A percentile compares a stretch with the other conserved stretches of the same genome.
These are phyloP conservation scores for Netelia fuscicornis DNA, from an alignment of 2,888 invertebrate genomes.

Conservation along the genomic window DNA sequence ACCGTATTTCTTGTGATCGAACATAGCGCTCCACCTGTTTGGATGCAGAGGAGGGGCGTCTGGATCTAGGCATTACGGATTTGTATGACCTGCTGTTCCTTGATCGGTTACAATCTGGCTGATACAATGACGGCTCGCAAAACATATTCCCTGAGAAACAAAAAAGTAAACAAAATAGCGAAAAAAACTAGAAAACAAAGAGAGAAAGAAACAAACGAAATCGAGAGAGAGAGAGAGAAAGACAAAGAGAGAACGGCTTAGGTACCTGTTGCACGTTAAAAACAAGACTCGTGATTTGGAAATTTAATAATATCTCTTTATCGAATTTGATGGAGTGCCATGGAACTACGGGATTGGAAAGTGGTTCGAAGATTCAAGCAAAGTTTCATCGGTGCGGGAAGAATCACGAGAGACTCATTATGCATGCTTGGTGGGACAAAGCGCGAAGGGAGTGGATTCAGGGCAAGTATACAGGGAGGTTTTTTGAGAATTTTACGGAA, in stretches of 20 bases:
- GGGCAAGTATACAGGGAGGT: constrained; percentile 21
- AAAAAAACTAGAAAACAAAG: constrained; percentile 30
- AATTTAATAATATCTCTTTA: constrained; percentile 31
- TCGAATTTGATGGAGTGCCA: constrained; percentile 32
- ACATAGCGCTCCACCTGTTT: constrained; percentile 77
- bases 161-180: constrained; percentile 36
- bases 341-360: constrained; percentile 7
- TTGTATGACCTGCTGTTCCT: constrained; percentile 71
- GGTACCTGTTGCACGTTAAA: constrained; percentile 9
- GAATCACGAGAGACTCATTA: constrained; percentile 53
- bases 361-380: neutral
- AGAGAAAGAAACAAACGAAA: constrained; percentile 35
- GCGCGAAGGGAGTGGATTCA: neutral
- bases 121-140: constrained; percentile 74
- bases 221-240: constrained; percentile 29
- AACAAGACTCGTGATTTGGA: constrained; percentile 4
- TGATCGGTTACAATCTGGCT: constrained; percentile 72
- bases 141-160: constrained; percentile 58
- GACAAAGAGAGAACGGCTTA: constrained; percentile 29
- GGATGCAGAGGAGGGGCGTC: constrained; percentile 74
- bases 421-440: neutral
- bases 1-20: constrained; percentile 96
- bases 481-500: constrained; percentile 73
- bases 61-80: constrained; percentile 73
- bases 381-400: constrained; percentile 17